Evolutionary conservation across 2,888 invertebrate species (phyloP).

Genomic region (Sarcophaga caerulescens): DNA sequence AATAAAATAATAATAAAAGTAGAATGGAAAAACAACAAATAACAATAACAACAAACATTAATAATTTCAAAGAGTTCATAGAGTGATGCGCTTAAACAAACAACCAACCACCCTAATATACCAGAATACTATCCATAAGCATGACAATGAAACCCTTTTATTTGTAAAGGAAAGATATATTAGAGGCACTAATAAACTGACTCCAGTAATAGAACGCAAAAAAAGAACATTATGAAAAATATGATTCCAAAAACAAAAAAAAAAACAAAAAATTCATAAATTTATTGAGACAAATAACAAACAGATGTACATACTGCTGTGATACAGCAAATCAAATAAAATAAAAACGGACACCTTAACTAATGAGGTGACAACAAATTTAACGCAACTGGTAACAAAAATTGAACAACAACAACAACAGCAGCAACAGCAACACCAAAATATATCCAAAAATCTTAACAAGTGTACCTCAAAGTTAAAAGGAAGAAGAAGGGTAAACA

Average conservation of each 20-base stretch:
- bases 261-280: slow-evolving; percentile 46
- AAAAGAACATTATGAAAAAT: neutral
- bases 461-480: slow-evolving; percentile 45
- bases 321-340: slow-evolving; percentile 51
- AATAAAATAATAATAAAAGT: neutral
- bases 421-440: neutral
- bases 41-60: slow-evolving; percentile 53
- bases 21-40: slow-evolving; percentile 16
- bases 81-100: slow-evolving; percentile 23
- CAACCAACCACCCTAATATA: slow-evolving; percentile 7
- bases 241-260: slow-evolving; percentile 45
- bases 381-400: slow-evolving; percentile 74
- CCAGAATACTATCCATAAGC: neutral
- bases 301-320: slow-evolving; percentile 69
- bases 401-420: neutral
- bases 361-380: slow-evolving; percentile 80
- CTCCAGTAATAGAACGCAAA: neutral
- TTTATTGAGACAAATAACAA: slow-evolving; percentile 63
- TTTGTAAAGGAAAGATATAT: neutral
- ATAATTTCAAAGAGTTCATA: slow-evolving; percentile 53
- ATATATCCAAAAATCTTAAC: slow-evolving; percentile 41
- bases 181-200: too few species aligned
- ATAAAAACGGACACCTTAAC: slow-evolving; percentile 71
- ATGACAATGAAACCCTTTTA: slow-evolving; percentile 49
- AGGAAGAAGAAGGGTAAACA: slow-evolving; percentile 9